Percentiles rank a stretch among this genome's conserved stretches.
Conservation (phyloP, 2,113 vertebrate species). For the Muscicapa adusta region DNA sequence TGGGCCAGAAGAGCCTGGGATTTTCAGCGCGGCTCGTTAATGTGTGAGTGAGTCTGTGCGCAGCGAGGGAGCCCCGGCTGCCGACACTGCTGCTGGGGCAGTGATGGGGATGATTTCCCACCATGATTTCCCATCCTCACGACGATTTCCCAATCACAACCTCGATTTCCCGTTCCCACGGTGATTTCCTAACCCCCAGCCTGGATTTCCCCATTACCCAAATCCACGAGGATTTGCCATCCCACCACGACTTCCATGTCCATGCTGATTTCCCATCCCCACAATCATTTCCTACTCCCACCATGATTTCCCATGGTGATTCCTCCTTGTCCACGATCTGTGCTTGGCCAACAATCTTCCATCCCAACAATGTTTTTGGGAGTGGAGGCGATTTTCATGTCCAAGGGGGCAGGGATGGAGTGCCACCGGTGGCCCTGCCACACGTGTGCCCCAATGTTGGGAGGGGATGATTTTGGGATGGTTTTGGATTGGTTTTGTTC, state of each 20-base stretch:
- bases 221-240: neutral
- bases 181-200: neutral
- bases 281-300: neutral
- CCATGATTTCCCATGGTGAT: neutral
- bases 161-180: neutral
- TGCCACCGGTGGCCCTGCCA: too few relatives aligned
- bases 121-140: neutral
- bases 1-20: rapidly evolving
- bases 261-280: neutral
- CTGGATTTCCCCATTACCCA: neutral
- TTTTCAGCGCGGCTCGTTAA: neutral
- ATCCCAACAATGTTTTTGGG: too few relatives aligned
- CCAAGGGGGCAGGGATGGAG: too few relatives aligned
- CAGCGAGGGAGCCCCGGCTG: rapidly evolving
- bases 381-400: too few relatives aligned
- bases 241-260: too few relatives aligned
- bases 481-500: too few relatives aligned
- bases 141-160: rapidly evolving
- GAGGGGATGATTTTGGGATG: too few relatives aligned
- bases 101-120: neutral
- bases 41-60: rapidly evolving
- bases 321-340: too few relatives aligned
- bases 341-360: too few relatives aligned
- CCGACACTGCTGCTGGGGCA: neutral
- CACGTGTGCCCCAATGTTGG: too few relatives aligned